Base-by-base conservation (phyloP, 2,888 invertebrate genomes). In the Electrophaes corylata region DNA sequence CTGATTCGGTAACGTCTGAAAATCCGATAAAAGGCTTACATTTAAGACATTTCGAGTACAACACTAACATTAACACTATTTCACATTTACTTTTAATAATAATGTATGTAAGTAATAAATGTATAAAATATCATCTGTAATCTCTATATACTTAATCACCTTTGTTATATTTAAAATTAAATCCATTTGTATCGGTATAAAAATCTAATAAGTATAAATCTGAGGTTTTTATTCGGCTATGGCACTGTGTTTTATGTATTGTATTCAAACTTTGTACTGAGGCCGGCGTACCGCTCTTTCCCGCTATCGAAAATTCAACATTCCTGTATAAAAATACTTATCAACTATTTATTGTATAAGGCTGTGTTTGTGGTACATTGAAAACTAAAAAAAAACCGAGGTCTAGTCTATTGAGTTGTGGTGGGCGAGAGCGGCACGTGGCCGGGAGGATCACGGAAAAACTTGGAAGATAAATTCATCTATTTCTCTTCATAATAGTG, bases 121-220 rank as follows among this genome's bases (percentile, higher is more conserved):
- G 91, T 91, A 91, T 91, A 91, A 91, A 91, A 91, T 91, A 91
- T 91, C 90, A 91, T 91, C 91, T 91, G 86, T 91, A 90, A 90
- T 91, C 88, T 91, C 91, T 91, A 91, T 91, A 91, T 91, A 91
- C 89, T 88, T 89, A 91, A 90, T 91, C 91, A 91, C 88, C 86
- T 89, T 88, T 88, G 87, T 86, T 85, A 90, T 91, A 90, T 88
- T 91, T 91, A 87, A 91, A 91, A 91, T 90, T 91, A 91, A 91
- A 91, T 91, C 91, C 91, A 91, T 91, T 91, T 91, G 88, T 91
- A 90, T 90, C 86, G 91, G 91, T 91, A 91, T 91, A 90, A 91
- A 88, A 91, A 89, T 91, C 90, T 91, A 89, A 79, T 91, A 88
- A 86, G 88, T 89, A 89, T 90, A 89, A 87, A 88, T 91, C 86